phyloP scores from a whole-genome alignment of 2,888 invertebrate genomes.

The Hemaris fuciformis region DNA sequence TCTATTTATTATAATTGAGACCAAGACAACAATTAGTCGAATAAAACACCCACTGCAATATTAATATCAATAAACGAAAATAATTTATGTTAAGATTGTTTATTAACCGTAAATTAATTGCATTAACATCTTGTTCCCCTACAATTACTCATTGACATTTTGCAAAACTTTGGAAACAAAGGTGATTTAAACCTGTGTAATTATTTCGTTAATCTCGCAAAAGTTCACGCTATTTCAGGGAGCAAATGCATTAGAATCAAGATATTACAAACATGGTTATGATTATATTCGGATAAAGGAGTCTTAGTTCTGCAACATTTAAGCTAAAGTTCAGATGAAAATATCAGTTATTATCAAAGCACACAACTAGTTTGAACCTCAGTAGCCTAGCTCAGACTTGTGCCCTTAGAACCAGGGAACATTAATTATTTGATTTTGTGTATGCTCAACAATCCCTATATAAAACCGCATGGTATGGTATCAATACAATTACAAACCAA shows the following conservation, averaged over 20 bases:
- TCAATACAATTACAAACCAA: not conserved
- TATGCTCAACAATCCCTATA: too few relatives aligned
- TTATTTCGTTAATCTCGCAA: not conserved
- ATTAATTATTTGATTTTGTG: too few relatives aligned
- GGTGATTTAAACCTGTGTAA: not conserved
- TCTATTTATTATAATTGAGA: too few relatives aligned
- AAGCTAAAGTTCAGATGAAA: slow-evolving; percentile 13
- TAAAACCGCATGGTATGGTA: too few relatives aligned
- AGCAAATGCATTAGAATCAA: slow-evolving; percentile 17
- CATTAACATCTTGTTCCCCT: not conserved
- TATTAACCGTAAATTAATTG: not conserved
- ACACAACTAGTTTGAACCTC: not conserved
- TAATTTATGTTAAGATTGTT: not conserved
- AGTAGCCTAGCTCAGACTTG: not conserved
- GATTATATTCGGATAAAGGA: not conserved
- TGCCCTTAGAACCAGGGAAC: not conserved
- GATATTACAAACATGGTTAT: slow-evolving; percentile 2
- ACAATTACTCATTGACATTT: not conserved
- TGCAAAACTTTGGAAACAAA: not conserved
- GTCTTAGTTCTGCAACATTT: slow-evolving; percentile 1
- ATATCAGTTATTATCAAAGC: slow-evolving; percentile 7
- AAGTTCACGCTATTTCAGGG: not conserved
- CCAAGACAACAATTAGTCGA: not conserved
- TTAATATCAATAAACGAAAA: too few relatives aligned
- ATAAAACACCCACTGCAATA: too few relatives aligned